Evolutionary conservation across 2,113 vertebrate genomes (phyloP), one percentile per base, ranked within the genome.

Genomic region (Alexandromys fortis): DNA sequence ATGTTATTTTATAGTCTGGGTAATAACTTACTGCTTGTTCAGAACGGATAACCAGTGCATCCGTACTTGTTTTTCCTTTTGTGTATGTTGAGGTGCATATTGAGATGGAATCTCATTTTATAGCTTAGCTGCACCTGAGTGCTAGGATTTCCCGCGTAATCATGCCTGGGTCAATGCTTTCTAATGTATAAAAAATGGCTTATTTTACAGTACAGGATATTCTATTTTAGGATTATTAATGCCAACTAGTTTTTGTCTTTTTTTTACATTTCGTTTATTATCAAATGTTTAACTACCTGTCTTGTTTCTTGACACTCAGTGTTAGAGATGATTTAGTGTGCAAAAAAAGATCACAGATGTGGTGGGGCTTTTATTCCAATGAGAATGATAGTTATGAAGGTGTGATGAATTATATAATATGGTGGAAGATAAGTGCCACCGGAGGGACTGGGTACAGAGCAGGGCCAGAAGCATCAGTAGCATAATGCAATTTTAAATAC

Each of bases 231-330:
- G 17, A 58, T 83, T 93, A 87, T 35, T 76, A 90, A 38, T 95
- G 55, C 26, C 88, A 79, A 35, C 42, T 14, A 86, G 1, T 90
- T 87, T 30, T 30, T 67, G 8, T 94, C 30, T 96, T 35, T 3
- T 58, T 97, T 97, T 95, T 67, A 89, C 7, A 86, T 88, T 90
- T 90, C 82, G 63, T 70, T 94, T 63, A 91, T 91, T 93, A 87
- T 58, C 35, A 88, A 75, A n/a, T 94, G 49, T 79, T 89, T 78
- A 83, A 92, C 22, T 45, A 68, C n/a, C 33, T 70, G 5, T 49
- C 86, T 76, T 52, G 7, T 90, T 38, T 67, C 72, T 30, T 95
- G 67, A 5, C 1, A 52, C 49, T 76, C 55, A 67, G 14, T 45
- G 68, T 91, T 93, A 89, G 77, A 35, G 24, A 90, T 92, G 93